Evolutionary conservation across 1,140 invertebrate genomes (phyloP), one percentile per base, ranked within the genome.

Genomic region (Hylaeus anthracinus): DNA sequence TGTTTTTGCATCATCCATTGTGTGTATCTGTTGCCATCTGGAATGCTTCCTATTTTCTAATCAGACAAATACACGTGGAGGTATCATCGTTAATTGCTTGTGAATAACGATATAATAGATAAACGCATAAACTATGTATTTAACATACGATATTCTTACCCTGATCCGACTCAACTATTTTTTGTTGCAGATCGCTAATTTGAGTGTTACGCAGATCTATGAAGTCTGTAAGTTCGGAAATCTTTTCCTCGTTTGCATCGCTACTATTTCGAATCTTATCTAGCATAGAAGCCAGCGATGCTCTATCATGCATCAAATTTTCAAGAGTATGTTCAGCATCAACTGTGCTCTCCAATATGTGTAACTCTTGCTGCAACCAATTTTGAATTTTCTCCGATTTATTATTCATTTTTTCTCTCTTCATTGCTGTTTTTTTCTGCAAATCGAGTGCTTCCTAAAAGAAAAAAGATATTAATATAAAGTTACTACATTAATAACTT

Each of bases 111-210:
- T 0, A 48, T 61, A 10, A 3, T 51, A 0, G 0, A 45, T 48
- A 12, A 61, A 63, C 9, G 15, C 5, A 1, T 51, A 51, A 51
- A 15, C 51, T 0, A 8, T 60, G n/a, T 1, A 56, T 79, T 14
- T 60, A 56, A 10, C 15, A 0, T 67, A 72, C 63, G 1, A 80
- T 72, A 82, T 67, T 77, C n/a, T 64, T 92, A 95, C 93, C 96
- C 91, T 96, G 95, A 90, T 98, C 96, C 65, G 95, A 95, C 86
- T 97, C 95, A 14, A 97, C 90, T 56, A 98, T 95, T 92, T 98
- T 97, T 89, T 97, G 96, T 86, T 98, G 97, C n/a, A 98, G 89
- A 88, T 98, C 97, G 26, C 95, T 94, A 82, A 98, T 98, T 93
- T 98, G 97, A 0, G 95, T 95, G 89, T 96, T 97, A 51, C 97